Evolutionary conservation across 2,113 vertebrate genomes (phyloP).

Genomic region (Eolophus roseicapilla): DNA sequence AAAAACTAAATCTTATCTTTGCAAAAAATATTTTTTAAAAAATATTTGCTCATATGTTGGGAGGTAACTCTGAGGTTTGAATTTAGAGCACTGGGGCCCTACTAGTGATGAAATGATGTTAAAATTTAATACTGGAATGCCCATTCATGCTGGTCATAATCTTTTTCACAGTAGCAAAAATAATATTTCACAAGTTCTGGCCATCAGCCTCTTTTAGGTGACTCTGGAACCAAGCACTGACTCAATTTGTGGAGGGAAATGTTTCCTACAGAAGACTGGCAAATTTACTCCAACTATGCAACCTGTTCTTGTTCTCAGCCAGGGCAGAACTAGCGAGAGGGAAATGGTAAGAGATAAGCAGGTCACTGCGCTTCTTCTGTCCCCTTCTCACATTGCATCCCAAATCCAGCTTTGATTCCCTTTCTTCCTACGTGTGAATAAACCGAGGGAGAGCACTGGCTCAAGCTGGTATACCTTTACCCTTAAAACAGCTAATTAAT

Average conservation of each 20-base stretch:
- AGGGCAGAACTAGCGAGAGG: too few relatives aligned
- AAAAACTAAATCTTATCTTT: neutral
- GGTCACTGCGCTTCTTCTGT: neutral
- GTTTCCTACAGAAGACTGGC: neutral
- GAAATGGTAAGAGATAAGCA: neutral
- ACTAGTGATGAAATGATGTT: neutral
- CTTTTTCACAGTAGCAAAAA: neutral
- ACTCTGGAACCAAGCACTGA: neutral
- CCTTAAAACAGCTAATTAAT: neutral
- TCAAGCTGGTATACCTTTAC: neutral
- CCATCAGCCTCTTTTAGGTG: neutral
- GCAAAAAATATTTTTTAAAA: neutral
- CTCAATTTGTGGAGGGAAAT: neutral
- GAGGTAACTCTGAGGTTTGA: neutral
- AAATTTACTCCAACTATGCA: neutral
- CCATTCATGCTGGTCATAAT: too few relatives aligned
- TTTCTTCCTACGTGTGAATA: neutral
- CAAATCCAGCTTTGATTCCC: neutral
- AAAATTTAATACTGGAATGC: neutral
- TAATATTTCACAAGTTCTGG: neutral
- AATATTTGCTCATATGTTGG: neutral
- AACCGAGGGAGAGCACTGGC: neutral
- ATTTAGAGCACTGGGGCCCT: neutral
- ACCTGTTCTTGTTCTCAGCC: neutral
- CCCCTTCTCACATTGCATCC: neutral